These are phyloP conservation scores for Meda fulgida DNA, from an alignment of 2,797 vertebrate genomes.

Conservation along the genomic window DNA sequence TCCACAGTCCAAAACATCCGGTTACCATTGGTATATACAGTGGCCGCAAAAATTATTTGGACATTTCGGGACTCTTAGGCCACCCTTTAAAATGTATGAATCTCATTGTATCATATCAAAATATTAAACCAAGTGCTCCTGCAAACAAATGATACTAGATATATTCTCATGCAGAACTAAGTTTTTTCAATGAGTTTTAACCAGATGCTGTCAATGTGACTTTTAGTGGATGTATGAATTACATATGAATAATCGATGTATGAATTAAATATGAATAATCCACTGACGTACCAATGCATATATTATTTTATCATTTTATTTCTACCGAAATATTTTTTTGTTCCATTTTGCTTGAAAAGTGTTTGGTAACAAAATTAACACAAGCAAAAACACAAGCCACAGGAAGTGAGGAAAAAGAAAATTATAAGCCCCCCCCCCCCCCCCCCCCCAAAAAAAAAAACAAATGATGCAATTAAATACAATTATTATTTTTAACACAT, in stretches of 20 bases:
- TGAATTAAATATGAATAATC: not conserved
- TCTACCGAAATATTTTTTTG: not conserved
- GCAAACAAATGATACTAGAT: not conserved
- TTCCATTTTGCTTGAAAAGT: not conserved
- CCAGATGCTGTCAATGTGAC: not conserved
- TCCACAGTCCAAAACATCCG: constrained; percentile 37
- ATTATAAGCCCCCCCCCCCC: too few species aligned
- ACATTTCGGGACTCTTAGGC: not conserved
- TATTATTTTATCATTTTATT: not conserved
- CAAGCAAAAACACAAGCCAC: not conserved
- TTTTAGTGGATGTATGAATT: not conserved
- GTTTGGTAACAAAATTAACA: not conserved
- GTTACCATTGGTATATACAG: constrained; percentile 3
- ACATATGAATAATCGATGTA: not conserved
- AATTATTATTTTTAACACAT: not conserved
- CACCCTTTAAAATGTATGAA: not conserved
- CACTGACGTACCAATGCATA: not conserved
- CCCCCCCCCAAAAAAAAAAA: too few species aligned
- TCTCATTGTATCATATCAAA: not conserved
- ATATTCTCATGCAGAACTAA: not conserved
- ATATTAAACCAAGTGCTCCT: constrained; percentile 5
- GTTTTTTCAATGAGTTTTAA: not conserved
- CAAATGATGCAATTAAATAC: not conserved
- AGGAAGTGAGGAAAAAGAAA: not conserved
- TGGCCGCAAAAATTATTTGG: not conserved